Evolutionary conservation across 1,140 invertebrate species (phyloP), one percentile per base, ranked within the genome.

Genomic region (Halesus radiatus): DNA sequence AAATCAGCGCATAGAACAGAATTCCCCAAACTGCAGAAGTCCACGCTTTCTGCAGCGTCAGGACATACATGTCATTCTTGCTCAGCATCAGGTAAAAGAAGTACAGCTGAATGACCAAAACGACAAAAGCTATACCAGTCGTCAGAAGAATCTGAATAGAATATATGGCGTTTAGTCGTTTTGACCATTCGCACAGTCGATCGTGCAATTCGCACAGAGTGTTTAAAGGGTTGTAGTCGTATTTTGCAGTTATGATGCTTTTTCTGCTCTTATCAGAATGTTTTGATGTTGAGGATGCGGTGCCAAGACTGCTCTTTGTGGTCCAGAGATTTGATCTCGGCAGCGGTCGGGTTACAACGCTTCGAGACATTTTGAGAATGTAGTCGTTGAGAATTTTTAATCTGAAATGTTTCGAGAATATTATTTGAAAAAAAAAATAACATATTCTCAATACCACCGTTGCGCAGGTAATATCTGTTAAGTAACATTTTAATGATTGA

Each of bases 41-140:
- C 78, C 78, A 79, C 4, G 53, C 78, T 60, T 79, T 79, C 15
- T 62, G 23, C n/a, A 62, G 45, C 16, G 66, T 60, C 29, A 79
- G 18, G 22, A 10, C 1, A n/a, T 73, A 79, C 5, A 73, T 15
- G 4, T 79, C 50, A 32, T 79, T 79, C 22, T 29, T 18, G 54
- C 78, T 79, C 37, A 79, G 50, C 78, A 79, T 79, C 78, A 79
- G 15, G 72, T 83, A 83, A 23, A 83, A 80, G 23, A 80, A 80
- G 58, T 83, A 83, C 26, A 83, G 18, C 54, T 83, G 79, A 8
- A 70, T 78, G 3, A 83, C 81, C 26, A 83, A 20, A 16, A 76
- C 72, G 15, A 83, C 76, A 72, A 83, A 83, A 20, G 81, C 56
- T 1, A 76, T 53, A 20, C 76, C 74, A 10, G 54, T 80, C 3